These are phyloP conservation scores for Panthera tigris DNA, from an alignment of 2,113 vertebrate genomes.

Conservation along the genomic window DNA sequence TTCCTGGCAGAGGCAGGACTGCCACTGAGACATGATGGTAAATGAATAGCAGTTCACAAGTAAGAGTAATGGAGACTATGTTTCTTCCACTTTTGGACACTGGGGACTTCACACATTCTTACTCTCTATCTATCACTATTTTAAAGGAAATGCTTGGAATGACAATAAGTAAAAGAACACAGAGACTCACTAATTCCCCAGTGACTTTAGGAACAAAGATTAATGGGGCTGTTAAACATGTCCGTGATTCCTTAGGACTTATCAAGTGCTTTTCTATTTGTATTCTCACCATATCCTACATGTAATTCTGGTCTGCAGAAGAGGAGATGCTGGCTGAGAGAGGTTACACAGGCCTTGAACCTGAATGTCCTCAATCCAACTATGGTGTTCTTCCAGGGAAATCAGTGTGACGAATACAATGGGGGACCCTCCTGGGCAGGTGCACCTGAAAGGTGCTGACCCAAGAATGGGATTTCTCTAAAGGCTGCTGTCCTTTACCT, in stretches of 20 bases:
- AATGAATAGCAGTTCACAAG: not conserved
- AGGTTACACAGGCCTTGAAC: not conserved
- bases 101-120: not conserved
- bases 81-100: not conserved
- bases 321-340: not conserved
- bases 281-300: not conserved
- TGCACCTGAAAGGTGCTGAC: not conserved
- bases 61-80: not conserved
- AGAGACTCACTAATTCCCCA: not conserved
- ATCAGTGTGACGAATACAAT: no score
- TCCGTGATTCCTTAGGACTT: not conserved
- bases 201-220: not conserved
- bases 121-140: not conserved
- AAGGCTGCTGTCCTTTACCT: not conserved
- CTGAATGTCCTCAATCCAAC: not conserved
- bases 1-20: not conserved
- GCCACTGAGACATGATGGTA: not conserved
- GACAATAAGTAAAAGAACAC: not conserved
- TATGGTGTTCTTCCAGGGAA: not conserved
- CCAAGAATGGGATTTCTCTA: not conserved
- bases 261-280: not conserved
- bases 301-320: not conserved
- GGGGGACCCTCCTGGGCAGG: not conserved
- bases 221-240: not conserved
- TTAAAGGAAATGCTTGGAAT: conserved; percentile 33